These are phyloP conservation scores for Patiria pectinifera DNA, from an alignment of 53 echinoderm and acorn worm genomes.

Conservation along the genomic window DNA sequence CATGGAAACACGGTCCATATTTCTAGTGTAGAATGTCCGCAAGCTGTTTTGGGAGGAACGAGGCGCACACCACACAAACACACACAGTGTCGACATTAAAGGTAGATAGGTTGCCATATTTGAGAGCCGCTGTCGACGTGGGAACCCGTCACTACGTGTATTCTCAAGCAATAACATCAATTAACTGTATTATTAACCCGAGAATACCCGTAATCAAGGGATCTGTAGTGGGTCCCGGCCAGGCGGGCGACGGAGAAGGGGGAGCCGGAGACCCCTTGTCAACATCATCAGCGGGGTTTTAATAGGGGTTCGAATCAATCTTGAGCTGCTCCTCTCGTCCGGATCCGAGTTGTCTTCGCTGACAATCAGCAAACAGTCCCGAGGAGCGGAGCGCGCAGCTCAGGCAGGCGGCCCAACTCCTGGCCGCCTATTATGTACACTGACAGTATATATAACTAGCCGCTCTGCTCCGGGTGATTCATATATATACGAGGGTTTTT, in stretches of 20 bases:
- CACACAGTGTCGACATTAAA: background rate
- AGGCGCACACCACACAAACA: background rate
- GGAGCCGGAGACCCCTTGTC: background rate
- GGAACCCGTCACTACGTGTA: conserved; percentile 82
- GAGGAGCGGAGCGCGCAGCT: background rate
- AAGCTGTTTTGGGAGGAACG: background rate
- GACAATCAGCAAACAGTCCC: conserved; percentile 8
- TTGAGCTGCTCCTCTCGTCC: background rate
- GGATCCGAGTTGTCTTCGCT: background rate
- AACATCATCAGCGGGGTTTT: conserved; percentile 5
- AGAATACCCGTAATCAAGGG: conserved; percentile 91
- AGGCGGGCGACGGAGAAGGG: background rate
- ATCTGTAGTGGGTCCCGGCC: conserved; percentile 30
- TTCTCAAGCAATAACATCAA: conserved; percentile 96
- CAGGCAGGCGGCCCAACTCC: background rate
- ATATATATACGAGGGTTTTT: background rate
- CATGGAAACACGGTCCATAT: conserved; percentile 23
- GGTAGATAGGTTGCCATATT: conserved; percentile 4
- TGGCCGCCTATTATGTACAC: background rate
- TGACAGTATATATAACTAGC: background rate
- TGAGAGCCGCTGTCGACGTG: conserved; percentile 47
- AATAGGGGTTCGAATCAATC: conserved; percentile 38
- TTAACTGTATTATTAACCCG: conserved; percentile 89
- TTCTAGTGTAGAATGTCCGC: conserved; percentile 1
- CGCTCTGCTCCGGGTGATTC: background rate